Base-by-base conservation (phyloP, 2,888 invertebrate genomes). In the Polia nebulosa region DNA sequence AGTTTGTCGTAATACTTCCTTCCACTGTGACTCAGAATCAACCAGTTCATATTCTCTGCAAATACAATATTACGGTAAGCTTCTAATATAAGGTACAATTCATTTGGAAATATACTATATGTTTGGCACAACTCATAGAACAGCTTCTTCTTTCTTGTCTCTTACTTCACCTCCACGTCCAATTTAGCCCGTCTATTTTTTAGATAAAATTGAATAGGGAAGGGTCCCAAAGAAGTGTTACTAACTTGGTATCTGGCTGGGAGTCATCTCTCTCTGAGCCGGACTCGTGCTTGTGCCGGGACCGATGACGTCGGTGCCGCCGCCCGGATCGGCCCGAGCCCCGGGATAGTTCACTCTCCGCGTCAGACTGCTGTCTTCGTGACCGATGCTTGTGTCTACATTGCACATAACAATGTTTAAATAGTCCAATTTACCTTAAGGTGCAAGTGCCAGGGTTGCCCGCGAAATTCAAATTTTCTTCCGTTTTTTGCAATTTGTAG, bases 21-120 rank as follows among this genome's bases (percentile, higher is more conserved):
- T 97, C 98, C 98, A 99, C 91, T 98, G 98, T 61, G 97, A 97
- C 84, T 98, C 98, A 9, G 98, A 98, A 89, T 98, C 98, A 55
- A 99, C 97, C 85, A 98, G 96, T 92, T 98, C 98, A 80, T 96
- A 96, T 91, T 96, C 96, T 92, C 96, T 96, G 91, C 55, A 92
- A 85, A 65, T 60, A 25, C 6, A 65, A 71, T 44, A 3, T 32
- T 36, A 44, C 11, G 8, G 29, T 74, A 32, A 55, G 39, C 32
- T 36, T 47, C 9, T 15, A 13, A 20, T 34, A 34, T 32, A 25
- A 22, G 39, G 8, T 36, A 22, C 1, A 9, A 36, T 52, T 34
- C 3, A 41, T 34, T 20, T 15, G 11, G n/a, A n/a, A 25, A 8
- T 52, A n/a, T 15, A 7, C 13, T 7, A 39, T 6, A 7, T n/a